Evolutionary conservation across 2,113 vertebrate species (phyloP).

Genomic region (Oncorhynchus nerka): DNA sequence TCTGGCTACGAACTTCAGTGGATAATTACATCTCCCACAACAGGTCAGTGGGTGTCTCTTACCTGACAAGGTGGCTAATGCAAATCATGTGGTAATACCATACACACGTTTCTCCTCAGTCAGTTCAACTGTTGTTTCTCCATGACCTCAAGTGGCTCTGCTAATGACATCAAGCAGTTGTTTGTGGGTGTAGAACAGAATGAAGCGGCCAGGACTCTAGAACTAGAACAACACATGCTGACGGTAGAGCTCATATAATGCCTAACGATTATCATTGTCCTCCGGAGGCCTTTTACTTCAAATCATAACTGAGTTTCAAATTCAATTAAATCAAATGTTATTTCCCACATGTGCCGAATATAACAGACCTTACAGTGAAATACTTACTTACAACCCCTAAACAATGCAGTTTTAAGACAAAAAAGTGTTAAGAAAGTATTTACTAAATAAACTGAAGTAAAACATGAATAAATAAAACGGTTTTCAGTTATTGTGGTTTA

Average conservation of each 20-base stretch:
- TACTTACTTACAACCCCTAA: too few species aligned
- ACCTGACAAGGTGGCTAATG: conserved; percentile 51
- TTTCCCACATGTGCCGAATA: too few species aligned
- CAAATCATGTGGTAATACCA: conserved; percentile 40
- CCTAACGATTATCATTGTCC: conserved; percentile 11
- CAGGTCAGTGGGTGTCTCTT: conserved; percentile 51
- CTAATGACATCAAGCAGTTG: conserved; percentile 30
- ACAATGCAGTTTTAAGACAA: too few species aligned
- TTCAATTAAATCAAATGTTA: too few species aligned
- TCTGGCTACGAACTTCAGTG: conserved; percentile 55
- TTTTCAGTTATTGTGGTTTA: conserved; percentile 38
- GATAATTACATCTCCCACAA: conserved; percentile 75
- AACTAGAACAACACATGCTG: conserved; percentile 15
- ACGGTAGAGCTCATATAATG: not conserved
- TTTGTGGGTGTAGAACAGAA: not conserved
- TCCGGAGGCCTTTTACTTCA: conserved; percentile 42
- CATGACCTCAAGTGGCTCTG: conserved; percentile 46
- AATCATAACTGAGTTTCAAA: conserved; percentile 37
- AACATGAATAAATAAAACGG: too few species aligned
- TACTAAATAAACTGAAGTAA: too few species aligned
- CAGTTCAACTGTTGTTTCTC: conserved; percentile 56
- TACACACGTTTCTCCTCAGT: conserved; percentile 44
- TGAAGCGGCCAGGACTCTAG: conserved; percentile 18
- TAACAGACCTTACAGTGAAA: too few species aligned
- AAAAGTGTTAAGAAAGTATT: too few species aligned